Evolutionary conservation across 1,140 invertebrate genomes (phyloP), one percentile per base, ranked within the genome.

Genomic region (Papilio helenus): DNA sequence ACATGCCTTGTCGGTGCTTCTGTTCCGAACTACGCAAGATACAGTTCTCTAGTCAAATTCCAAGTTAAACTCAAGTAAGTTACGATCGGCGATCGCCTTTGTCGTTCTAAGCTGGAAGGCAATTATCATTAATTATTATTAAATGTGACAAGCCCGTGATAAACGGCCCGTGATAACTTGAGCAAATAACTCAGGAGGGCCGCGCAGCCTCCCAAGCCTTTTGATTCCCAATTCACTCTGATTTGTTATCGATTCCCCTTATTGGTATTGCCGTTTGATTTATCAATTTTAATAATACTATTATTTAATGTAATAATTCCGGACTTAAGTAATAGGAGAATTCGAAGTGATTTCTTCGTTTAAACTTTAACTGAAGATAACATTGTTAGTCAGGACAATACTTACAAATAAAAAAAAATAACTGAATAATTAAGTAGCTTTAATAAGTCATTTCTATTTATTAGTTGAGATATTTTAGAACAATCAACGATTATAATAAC

Each of bases 51-150:
- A 82, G 77, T 94, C 90, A 92, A 93, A 94, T 94, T 91, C 91
- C 90, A 91, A 94, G 87, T 94, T 89, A 93, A 93, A 94, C 92
- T 90, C 86, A 93, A 93, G 90, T 92, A 91, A 94, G 90, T 94
- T 92, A 91, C 87, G 89, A 79, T 87, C 89, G 87, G 90, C 92
- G 89, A 94, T 94, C 91, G 92, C 90, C 90, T 93, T 92, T 93
- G 89, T 90, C 86, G 89, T 83, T 83, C 81, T 93, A 92, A 93
- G 92, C 92, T 89, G 82, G 83, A 87, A 89, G 87, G 92, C 92
- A 94, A 94, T 94, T 94, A 94, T 93, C 92, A 93, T 94, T 94
- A 92, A 94, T 93, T 93, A 94, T 94, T 93, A 94, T 94, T 94
- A 94, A 93, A 94, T 92, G 90, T 89, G 92, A 92, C 92, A 86